A percentile compares a stretch with the other conserved stretches of the same genome.
These are phyloP conservation scores for Lasaia peninsularis DNA, from an alignment of 1,140 invertebrate genomes.

Conservation along the genomic window DNA sequence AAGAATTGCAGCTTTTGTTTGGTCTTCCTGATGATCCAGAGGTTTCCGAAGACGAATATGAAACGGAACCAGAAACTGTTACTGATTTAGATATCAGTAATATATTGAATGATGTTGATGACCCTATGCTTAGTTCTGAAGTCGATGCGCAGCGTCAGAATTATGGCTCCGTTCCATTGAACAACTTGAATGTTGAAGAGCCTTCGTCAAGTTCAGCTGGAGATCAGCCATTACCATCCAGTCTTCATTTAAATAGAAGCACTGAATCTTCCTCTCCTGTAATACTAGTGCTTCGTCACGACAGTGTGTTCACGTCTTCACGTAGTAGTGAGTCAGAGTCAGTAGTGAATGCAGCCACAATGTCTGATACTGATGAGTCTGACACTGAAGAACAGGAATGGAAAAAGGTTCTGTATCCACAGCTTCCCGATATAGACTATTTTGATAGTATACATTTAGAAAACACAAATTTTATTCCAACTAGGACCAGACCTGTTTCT, in stretches of 20 bases:
- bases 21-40: not conserved
- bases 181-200: not conserved
- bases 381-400: not conserved
- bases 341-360: not conserved
- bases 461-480: not conserved
- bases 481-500: not conserved
- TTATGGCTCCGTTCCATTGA: not conserved
- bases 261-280: not conserved
- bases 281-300: not conserved
- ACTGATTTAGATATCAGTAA: not conserved
- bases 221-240: not conserved
- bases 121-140: not conserved
- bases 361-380: not conserved
- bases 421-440: not conserved
- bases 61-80: not conserved
- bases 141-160: not conserved
- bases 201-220: not conserved
- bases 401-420: not conserved
- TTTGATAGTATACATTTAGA: not conserved
- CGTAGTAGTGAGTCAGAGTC: not conserved
- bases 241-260: not conserved
- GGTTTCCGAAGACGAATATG: not conserved
- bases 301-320: not conserved
- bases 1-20: not conserved
- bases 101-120: not conserved